phyloP scores from a whole-genome alignment of 2,113 vertebrate species.

The Sminthopsis crassicaudata region DNA sequence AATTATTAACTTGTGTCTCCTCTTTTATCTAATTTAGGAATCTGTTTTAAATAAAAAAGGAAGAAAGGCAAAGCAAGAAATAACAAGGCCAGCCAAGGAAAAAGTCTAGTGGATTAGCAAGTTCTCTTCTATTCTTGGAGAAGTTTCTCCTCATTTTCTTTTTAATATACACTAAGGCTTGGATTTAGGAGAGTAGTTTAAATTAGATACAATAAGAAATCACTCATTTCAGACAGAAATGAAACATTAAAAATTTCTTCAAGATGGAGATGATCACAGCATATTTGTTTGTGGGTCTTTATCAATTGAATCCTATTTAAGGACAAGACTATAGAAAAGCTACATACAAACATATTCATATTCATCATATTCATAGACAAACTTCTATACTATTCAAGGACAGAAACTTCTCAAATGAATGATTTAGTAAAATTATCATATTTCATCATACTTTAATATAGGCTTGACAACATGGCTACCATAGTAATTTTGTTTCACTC shows the following conservation, averaged over 20 bases:
- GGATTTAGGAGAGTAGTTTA: neutral
- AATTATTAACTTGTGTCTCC: constrained; percentile 72
- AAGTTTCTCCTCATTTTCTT: constrained; percentile 20
- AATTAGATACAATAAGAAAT: neutral
- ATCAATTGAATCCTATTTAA: constrained; percentile 42
- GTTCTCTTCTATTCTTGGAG: constrained; percentile 20
- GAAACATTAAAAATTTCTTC: constrained; percentile 29
- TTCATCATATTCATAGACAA: neutral
- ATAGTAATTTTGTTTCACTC: neutral
- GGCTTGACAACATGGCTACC: neutral
- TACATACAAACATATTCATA: neutral
- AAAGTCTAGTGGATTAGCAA: constrained; percentile 40
- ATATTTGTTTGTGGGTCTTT: constrained; percentile 52
- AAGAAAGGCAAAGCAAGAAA: neutral
- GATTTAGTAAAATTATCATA: neutral
- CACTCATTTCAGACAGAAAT: constrained; percentile 42
- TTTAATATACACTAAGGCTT: constrained; percentile 53
- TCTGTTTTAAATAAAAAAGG: neutral
- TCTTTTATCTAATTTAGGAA: constrained; percentile 59
- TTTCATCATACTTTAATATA: neutral
- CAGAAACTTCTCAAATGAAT: neutral
- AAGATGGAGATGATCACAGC: constrained; percentile 46
- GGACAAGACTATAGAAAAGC: neutral
- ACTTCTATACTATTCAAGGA: neutral
- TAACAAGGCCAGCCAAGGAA: neutral